Percentiles rank a stretch among this genome's conserved stretches.
phyloP scores from a whole-genome alignment of 2,797 vertebrate species.

The Chloroceryle inda region DNA sequence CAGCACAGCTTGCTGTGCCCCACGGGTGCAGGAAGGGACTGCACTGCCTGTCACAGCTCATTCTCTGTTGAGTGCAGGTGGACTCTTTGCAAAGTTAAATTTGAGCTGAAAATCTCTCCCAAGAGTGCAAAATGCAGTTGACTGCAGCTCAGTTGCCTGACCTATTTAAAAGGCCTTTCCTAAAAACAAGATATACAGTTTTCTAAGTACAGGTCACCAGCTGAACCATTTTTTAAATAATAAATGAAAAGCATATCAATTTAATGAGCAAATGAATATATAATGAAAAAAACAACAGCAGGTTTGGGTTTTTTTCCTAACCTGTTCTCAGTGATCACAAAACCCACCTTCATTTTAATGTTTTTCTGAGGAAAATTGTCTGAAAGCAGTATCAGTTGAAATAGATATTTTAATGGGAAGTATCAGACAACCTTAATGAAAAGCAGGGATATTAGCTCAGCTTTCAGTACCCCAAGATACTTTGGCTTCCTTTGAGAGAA shows the following conservation, averaged over 20 bases:
- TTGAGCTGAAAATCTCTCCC: constrained; percentile 32
- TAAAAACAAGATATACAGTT: neutral
- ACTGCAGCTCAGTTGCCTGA: neutral
- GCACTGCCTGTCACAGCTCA: neutral
- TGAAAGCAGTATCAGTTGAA: constrained; percentile 49
- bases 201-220: neutral
- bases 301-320: neutral
- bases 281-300: neutral
- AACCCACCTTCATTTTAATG: neutral
- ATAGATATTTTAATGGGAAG: constrained; percentile 58
- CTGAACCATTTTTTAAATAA: neutral
- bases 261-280: neutral
- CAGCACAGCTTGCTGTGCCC: neutral
- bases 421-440: constrained; percentile 45
- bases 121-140: neutral
- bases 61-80: neutral
- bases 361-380: constrained; percentile 35
- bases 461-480: constrained; percentile 21
- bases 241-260: neutral
- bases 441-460: constrained; percentile 44
- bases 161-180: neutral
- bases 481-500: constrained; percentile 4
- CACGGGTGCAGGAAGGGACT: neutral
- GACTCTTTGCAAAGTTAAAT: neutral
- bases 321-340: neutral